Evolutionary conservation across 2,888 invertebrate genomes (phyloP).

Genomic region (Monoplex corrugatus): DNA sequence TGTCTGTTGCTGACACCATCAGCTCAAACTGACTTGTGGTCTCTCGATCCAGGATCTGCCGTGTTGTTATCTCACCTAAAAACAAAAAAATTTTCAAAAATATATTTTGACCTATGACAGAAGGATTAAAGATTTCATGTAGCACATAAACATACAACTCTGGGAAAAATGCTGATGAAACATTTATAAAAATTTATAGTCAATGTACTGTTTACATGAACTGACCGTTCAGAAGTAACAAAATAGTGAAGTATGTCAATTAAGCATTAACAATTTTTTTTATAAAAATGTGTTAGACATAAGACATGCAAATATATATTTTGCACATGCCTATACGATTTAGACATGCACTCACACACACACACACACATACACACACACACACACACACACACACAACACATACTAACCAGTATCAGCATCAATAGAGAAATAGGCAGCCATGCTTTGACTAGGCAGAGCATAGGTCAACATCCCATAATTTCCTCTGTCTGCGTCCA

Average conservation of each 20-base stretch:
- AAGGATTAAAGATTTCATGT: too few relatives aligned
- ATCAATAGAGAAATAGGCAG: slow-evolving; percentile 81
- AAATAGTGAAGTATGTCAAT: too few relatives aligned
- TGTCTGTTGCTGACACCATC: slow-evolving; percentile 80
- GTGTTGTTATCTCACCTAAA: slow-evolving; percentile 79
- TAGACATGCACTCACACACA: neutral
- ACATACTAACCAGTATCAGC: slow-evolving; percentile 80
- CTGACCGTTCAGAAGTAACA: too few relatives aligned
- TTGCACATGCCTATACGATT: too few relatives aligned
- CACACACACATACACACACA: neutral
- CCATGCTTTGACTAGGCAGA: slow-evolving; percentile 79
- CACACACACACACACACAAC: neutral
- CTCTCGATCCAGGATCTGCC: slow-evolving; percentile 92
- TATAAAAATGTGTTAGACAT: too few relatives aligned
- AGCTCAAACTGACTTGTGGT: slow-evolving; percentile 81
- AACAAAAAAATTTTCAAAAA: slow-evolving; percentile 51
- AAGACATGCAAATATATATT: too few relatives aligned
- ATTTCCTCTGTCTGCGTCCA: slow-evolving; percentile 89
- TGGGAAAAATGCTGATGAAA: too few relatives aligned
- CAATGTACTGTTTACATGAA: too few relatives aligned
- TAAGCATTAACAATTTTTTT: too few relatives aligned
- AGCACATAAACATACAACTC: too few relatives aligned
- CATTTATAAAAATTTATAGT: too few relatives aligned
- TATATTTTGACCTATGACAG: too few relatives aligned
- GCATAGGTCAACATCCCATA: slow-evolving; percentile 85